These are phyloP conservation scores for Tetropium fuscum DNA, from an alignment of 2,888 invertebrate species.

Conservation along the genomic window DNA sequence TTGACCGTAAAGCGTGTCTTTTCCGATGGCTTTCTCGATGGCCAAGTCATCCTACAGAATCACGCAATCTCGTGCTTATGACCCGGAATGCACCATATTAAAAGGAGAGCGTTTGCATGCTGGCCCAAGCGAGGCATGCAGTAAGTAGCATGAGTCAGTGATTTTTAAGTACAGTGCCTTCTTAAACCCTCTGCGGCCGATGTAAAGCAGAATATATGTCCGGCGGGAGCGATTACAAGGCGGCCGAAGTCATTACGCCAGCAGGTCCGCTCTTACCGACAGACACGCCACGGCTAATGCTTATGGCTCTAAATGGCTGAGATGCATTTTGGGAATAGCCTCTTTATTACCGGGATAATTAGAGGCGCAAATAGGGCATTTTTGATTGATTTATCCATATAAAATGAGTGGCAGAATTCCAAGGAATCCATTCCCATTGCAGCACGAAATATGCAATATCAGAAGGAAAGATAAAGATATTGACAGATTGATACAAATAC, in stretches of 20 bases:
- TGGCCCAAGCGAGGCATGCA: background rate
- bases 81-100: background rate
- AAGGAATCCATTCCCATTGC: too few species aligned
- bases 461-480: too few species aligned
- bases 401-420: too few species aligned
- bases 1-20: too few species aligned
- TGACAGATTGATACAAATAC: too few species aligned
- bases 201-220: slow-evolving; percentile 21
- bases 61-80: too few species aligned
- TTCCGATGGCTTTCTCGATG: too few species aligned
- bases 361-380: too few species aligned
- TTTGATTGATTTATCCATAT: too few species aligned
- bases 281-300: slow-evolving; percentile 35
- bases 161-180: slow-evolving; percentile 11
- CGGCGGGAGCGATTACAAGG: slow-evolving; percentile 28
- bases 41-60: too few species aligned
- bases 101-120: background rate
- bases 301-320: slow-evolving; percentile 35
- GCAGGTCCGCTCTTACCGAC: slow-evolving; percentile 26
- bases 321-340: slow-evolving; percentile 15
- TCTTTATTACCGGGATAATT: slow-evolving; percentile 14
- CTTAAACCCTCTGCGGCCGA: slow-evolving; percentile 11
- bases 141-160: slow-evolving; percentile 1
- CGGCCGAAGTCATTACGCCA: slow-evolving; percentile 26
- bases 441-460: too few species aligned